These are phyloP conservation scores for Lophura swinhoii DNA, from an alignment of 2,797 vertebrate species.

Conservation along the genomic window DNA sequence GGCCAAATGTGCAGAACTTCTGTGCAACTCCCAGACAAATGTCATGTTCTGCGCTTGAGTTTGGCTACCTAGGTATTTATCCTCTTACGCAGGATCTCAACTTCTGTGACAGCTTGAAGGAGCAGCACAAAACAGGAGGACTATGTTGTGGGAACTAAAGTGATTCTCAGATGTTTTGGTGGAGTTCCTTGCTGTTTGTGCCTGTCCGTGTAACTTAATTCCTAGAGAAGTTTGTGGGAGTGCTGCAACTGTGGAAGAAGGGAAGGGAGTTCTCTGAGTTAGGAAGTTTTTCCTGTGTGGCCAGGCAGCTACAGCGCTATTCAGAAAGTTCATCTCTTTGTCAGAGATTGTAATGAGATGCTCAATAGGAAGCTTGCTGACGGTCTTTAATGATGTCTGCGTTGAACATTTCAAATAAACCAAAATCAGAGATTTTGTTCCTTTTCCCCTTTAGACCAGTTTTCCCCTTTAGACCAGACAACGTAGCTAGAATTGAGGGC, in stretches of 20 bases:
- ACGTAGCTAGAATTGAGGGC: neutral
- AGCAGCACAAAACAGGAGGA: neutral
- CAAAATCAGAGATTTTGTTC: neutral
- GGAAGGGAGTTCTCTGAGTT: neutral
- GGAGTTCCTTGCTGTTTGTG: neutral
- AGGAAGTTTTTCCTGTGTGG: neutral
- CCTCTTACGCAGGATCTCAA: neutral
- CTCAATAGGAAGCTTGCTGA: neutral
- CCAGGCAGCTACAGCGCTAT: neutral
- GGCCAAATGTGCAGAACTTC: neutral
- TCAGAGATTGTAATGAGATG: neutral
- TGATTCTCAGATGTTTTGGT: neutral
- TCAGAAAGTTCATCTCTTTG: neutral
- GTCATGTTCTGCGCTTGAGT: neutral
- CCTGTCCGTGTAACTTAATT: neutral
- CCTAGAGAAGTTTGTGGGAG: neutral
- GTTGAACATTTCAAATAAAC: neutral
- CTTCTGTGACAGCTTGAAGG: neutral
- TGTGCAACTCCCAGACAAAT: neutral
- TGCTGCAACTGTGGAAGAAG: neutral
- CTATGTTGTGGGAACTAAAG: neutral
- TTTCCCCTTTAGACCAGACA: neutral
- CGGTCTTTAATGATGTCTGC: neutral
- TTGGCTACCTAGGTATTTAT: fast-evolving
- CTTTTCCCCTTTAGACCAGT: neutral